Evolutionary conservation across 2,113 vertebrate species (phyloP), one percentile per base, ranked within the genome.

Genomic region (Eolophus roseicapilla): DNA sequence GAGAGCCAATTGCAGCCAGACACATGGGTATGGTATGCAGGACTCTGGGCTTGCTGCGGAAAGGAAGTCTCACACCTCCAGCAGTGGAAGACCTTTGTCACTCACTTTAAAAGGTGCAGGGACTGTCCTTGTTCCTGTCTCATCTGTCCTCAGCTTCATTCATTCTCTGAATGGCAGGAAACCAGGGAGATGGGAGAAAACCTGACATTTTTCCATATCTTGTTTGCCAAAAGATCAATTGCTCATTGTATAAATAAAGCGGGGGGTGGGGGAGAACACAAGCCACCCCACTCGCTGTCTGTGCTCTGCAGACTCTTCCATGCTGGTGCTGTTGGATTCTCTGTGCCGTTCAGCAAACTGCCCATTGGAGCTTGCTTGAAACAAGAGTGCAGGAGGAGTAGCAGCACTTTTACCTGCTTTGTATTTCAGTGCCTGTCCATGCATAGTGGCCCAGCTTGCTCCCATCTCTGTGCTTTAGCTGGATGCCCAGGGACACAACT

Each of bases 1-100:
- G 73, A 78, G 20, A 50, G 25, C 62, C 37, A 53, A 8, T 57
- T 24, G n/a, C 21, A 3, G 7, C 69, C 47, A 68, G 62, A 78
- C 0, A 0, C 0, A 0, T 60, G 0, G 1, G 43, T 59, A 33
- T 3, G 0, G 9, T 29, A 19, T 37, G 55, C 1, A 0, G 57
- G 70, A 62, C 37, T 41, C 0, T 0, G 20, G 37, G 20, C 41
- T 69, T 53, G 74, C 47, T 69, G 76, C 2, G 3, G 10, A 76
- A 52, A 82, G 29, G 20, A 70, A 23, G 52, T 13, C 57, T 63
- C 53, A 18, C 35, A 62, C 35, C 44, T 76, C 33, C n/a, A 78
- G 39, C 1, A 0, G 7, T 10, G 21, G n/a, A 55, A 20, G 27
- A 69, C 15, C 20, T 86, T 67, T n/a, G 19, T 44, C 55, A 52